Evolutionary conservation across 2,888 invertebrate genomes (phyloP), one percentile per base, ranked within the genome.

Genomic region (Euphydryas editha): DNA sequence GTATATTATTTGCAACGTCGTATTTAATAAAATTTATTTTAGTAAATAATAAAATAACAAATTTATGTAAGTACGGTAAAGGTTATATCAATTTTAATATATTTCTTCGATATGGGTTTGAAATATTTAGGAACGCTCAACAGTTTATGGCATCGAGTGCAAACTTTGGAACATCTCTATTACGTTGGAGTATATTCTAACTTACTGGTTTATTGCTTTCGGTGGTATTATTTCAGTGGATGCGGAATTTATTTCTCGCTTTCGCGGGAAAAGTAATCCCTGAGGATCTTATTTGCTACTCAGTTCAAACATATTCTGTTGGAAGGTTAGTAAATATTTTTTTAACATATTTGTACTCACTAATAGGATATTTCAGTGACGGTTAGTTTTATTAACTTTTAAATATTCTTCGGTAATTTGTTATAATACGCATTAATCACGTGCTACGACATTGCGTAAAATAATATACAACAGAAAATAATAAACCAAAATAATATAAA

Each of bases 181-280:
- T 85, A 84, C 86, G 84, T 84, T 76, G 78, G 83, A 87, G 86
- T 85, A 81, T 86, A 83, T 87, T 86, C 85, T 83, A 88, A 90
- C 87, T 90, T 90, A 81, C 86, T 85, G 87, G 87, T 91, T 92
- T 92, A 92, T 91, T 86, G 87, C 90, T 86, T 86, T 79, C 79
- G 76, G 81, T 86, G 87, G 90, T 90, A 90, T 91, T 91, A 92
- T 92, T 89, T 92, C 90, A 89, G 87, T 88, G 90, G 88, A 89
- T 84, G 87, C 86, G 71, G 83, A 90, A 90, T 90, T 88, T 90
- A 88, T 90, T 87, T 82, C 80, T 76, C 83, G 81, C 82, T 83
- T 86, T 84, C 83, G 83, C 82, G 81, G 80, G 82, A 79, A 80
- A 83, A 82, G 86, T 86, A 84, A 84, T 91, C 90, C 88, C 87